phyloP scores from a whole-genome alignment of 2,797 vertebrate genomes.

The Pristis pectinata region DNA sequence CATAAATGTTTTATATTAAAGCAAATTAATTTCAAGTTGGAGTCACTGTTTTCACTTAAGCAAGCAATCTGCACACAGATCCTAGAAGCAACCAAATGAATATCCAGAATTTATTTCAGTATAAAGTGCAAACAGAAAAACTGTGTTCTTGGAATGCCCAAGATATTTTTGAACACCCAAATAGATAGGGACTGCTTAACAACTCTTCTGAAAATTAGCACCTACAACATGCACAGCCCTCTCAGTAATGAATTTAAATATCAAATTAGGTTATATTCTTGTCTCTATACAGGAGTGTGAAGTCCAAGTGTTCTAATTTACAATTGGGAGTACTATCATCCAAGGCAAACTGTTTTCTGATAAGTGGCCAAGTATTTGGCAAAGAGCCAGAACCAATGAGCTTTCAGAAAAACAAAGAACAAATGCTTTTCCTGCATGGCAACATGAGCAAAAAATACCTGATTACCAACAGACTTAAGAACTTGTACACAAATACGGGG shows the following conservation, averaged over 20 bases:
- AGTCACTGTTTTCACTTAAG: background rate
- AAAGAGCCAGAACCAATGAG: background rate
- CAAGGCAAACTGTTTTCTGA: background rate
- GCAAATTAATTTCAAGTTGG: background rate
- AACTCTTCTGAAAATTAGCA: background rate
- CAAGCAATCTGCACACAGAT: background rate
- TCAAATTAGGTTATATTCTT: background rate
- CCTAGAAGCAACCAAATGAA: background rate
- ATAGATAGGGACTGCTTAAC: background rate
- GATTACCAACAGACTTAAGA: background rate
- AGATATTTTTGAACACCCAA: background rate
- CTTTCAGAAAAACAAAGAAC: background rate
- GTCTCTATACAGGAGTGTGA: background rate
- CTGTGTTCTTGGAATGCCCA: background rate
- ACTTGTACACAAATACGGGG: background rate
- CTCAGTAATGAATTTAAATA: background rate
- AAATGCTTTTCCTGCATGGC: background rate
- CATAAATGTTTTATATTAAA: no score
- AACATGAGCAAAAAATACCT: background rate
- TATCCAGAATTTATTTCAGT: background rate
- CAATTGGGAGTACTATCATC: background rate
- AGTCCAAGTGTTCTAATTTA: background rate
- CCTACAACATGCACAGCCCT: background rate
- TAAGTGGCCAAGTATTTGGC: background rate
- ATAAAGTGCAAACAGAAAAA: background rate